Conservation (phyloP, 1,140 invertebrate species). For the Cotesia glomerata region DNA sequence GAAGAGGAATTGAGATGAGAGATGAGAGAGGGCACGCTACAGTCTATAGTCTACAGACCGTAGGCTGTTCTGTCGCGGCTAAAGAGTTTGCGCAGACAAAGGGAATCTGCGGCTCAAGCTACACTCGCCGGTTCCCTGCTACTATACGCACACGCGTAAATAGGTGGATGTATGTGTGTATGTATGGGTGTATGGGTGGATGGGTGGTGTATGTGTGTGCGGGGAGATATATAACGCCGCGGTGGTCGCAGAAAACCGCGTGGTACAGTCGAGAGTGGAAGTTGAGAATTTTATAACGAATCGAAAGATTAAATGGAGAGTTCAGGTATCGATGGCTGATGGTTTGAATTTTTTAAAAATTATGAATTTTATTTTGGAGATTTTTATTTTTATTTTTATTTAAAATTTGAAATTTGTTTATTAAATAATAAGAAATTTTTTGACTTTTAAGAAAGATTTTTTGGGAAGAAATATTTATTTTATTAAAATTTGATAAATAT, state of each 20-base stretch:
- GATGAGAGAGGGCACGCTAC: constrained; percentile 11
- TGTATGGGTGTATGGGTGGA: constrained; percentile 38
- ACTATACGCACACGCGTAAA: constrained; percentile 37
- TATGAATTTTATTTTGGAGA: too few species aligned
- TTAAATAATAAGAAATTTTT: too few species aligned
- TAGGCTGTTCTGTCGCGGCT: constrained; percentile 26
- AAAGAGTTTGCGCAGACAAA: constrained; percentile 52
- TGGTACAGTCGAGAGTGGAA: constrained; percentile 49
- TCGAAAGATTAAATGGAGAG: not conserved
- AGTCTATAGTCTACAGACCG: not conserved
- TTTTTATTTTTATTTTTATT: too few species aligned
- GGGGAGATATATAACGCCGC: constrained; percentile 26
- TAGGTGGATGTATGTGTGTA: constrained; percentile 27
- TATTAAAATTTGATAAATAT: too few species aligned
- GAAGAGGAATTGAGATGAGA: constrained; percentile 3
- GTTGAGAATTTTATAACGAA: constrained; percentile 26
- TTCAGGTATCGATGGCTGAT: not conserved
- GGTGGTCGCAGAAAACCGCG: constrained; percentile 40
- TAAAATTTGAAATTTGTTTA: too few species aligned
- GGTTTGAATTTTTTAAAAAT: too few species aligned
- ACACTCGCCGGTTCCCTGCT: constrained; percentile 42
- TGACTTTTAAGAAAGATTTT: too few species aligned
- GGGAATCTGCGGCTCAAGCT: constrained; percentile 50
- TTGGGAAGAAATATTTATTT: too few species aligned
- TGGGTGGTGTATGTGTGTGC: constrained; percentile 28